Conservation (phyloP, 2,797 vertebrate genomes). For the Pseudomugil tenellus region DNA sequence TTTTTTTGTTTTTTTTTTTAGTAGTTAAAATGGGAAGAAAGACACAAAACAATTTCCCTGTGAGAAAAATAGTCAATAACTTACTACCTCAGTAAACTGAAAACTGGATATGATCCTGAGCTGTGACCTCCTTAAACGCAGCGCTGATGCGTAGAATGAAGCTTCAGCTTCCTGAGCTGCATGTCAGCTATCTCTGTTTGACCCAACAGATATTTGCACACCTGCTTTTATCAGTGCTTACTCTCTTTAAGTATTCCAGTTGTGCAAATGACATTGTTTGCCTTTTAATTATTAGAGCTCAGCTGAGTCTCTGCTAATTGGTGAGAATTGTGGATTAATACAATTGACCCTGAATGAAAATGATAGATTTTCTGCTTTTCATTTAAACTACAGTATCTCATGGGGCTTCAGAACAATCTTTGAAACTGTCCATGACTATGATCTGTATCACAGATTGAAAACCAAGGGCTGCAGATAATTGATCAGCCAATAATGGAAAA, state of each 20-base stretch:
- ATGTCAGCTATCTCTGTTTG: slow-evolving; percentile 27
- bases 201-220: slow-evolving; percentile 23
- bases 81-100: slow-evolving; percentile 56
- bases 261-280: slow-evolving; percentile 19
- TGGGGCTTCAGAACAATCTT: slow-evolving; percentile 19
- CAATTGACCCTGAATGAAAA: slow-evolving; percentile 21
- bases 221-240: slow-evolving; percentile 21
- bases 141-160: slow-evolving; percentile 21
- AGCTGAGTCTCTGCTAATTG: background rate
- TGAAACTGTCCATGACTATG: slow-evolving; percentile 7
- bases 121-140: slow-evolving; percentile 16
- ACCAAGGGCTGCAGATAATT: background rate
- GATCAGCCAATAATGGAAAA: background rate
- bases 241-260: slow-evolving; percentile 32
- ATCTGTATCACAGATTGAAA: background rate
- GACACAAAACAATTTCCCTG: background rate
- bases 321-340: background rate
- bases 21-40: background rate
- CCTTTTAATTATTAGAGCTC: slow-evolving; percentile 2
- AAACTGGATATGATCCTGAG: slow-evolving; percentile 48
- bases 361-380: background rate
- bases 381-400: background rate
- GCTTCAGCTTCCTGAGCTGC: slow-evolving; percentile 8
- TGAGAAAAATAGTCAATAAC: slow-evolving; percentile 20
- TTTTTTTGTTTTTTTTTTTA: background rate